A percentile compares a stretch with the other conserved stretches of the same genome.
phyloP scores from a whole-genome alignment of 2,113 vertebrate genomes.

The Hypomesus transpacificus region DNA sequence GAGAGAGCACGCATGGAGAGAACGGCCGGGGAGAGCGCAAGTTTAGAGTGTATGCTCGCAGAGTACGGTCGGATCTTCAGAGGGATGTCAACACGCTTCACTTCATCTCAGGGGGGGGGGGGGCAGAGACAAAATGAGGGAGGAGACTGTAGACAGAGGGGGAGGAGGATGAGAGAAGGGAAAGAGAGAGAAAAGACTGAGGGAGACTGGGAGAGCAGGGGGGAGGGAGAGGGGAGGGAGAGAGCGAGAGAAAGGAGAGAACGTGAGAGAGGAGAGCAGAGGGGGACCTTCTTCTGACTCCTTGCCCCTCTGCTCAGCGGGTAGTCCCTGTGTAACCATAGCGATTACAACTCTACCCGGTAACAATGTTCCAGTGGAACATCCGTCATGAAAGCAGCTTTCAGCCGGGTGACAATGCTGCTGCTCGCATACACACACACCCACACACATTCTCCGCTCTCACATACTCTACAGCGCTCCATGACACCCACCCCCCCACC shows the following conservation, averaged over 20 bases:
- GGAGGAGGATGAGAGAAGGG: slow-evolving; percentile 1
- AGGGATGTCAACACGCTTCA: not conserved
- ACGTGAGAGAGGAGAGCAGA: slow-evolving; percentile 2
- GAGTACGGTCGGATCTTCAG: not conserved
- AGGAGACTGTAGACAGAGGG: not conserved
- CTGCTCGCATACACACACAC: slow-evolving; percentile 27
- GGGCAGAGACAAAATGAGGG: not conserved
- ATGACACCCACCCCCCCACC: slow-evolving; percentile 11
- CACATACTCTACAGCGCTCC: slow-evolving; percentile 6
- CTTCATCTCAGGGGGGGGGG: not conserved
- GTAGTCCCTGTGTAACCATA: slow-evolving; percentile 46
- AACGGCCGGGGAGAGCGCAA: not conserved
- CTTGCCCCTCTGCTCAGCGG: slow-evolving; percentile 29
- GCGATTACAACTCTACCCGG: slow-evolving; percentile 47
- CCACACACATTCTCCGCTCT: slow-evolving; percentile 18
- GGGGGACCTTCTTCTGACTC: slow-evolving; percentile 24
- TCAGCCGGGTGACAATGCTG: slow-evolving; percentile 48
- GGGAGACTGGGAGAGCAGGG: not conserved
- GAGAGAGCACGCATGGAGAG: not conserved
- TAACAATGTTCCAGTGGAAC: slow-evolving; percentile 53
- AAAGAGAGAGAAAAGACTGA: slow-evolving; percentile 10
- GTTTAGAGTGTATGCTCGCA: no score
- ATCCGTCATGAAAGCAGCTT: slow-evolving; percentile 45
- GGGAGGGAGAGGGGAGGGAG: not conserved
- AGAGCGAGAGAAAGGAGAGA: not conserved